Base-by-base conservation (phyloP, 2,113 vertebrate species). In the Oncorhynchus mykiss region DNA sequence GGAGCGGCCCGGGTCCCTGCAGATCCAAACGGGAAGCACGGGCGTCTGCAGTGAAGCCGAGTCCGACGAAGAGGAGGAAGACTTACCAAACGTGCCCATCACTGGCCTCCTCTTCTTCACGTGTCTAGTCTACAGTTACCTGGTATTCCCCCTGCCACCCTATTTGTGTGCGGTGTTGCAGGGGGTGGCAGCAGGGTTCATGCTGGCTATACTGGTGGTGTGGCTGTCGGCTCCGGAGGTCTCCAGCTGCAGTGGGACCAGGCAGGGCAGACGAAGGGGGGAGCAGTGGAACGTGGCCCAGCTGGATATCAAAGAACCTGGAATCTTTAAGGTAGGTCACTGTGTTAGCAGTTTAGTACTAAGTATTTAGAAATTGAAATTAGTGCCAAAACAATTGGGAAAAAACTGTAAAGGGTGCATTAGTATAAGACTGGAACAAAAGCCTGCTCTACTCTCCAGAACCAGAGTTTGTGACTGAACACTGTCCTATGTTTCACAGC, bases 231-330 rank as follows among this genome's bases (percentile, higher is more conserved):
- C 91, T 86, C 93, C 94, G 71, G 85, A 93, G 79, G 86, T 88
- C 84, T 89, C 92, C 82, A 87, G 70, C 25, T 91, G 88, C 12
- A 54, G 51, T 54, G 86, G 85, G 78, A 81, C 74, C 57, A 90
- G 88, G 62, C 77, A 49, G 48, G 71, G 77, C 59, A 87, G 78
- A 64, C 72, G 74, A 69, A 86, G 83, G 79, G 86, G 85, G 20
- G 90, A 90, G 71, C 90, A 25, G 29, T 93, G 94, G 93, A 93
- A 92, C 78, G 79, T 91, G 25, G 82, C 91, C 73, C 91, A 95
- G 77, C 81, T 98, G 70, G 95, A 97, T 84, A 96, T 99, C 88
- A 94, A 94, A 81, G 96, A 99, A 85, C 97, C 98, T 18, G 95
- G 94, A 80, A 95, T 97, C 77, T 90, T 96, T 74, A 99, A 98